phyloP scores from a whole-genome alignment of 2,797 vertebrate genomes.

The Typhlichthys subterraneus region DNA sequence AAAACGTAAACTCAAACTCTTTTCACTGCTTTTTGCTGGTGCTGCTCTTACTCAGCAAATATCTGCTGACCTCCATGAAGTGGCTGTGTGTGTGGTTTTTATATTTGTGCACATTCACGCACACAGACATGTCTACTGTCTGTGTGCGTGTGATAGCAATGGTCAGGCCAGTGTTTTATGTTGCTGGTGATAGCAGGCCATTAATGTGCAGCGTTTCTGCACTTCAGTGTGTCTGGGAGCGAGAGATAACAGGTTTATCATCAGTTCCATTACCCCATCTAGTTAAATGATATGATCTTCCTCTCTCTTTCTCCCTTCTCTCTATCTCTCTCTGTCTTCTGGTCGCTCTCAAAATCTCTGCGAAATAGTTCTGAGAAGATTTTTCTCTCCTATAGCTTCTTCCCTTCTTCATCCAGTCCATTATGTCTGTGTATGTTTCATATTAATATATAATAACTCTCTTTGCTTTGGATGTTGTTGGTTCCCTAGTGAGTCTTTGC shows the following conservation, averaged over 20 bases:
- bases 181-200: constrained; percentile 35
- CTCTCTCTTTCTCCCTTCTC: constrained; percentile 29
- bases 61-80: constrained; percentile 24
- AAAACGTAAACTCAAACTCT: background rate
- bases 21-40: constrained; percentile 16
- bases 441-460: constrained; percentile 50
- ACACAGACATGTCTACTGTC: constrained; percentile 8
- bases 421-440: constrained; percentile 10
- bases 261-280: constrained; percentile 49
- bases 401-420: constrained; percentile 14
- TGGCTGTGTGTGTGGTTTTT: constrained; percentile 3
- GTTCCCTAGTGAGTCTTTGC: constrained; percentile 48
- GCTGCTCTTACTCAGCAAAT: background rate
- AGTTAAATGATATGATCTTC: constrained; percentile 68
- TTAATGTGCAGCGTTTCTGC: constrained; percentile 41
- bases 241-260: constrained; percentile 67
- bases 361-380: constrained; percentile 7
- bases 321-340: constrained; percentile 6
- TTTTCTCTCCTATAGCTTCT: constrained; percentile 25
- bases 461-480: constrained; percentile 48
- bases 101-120: constrained; percentile 11
- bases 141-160: constrained; percentile 13
- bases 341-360: constrained; percentile 29
- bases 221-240: constrained; percentile 48
- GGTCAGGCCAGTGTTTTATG: constrained; percentile 40